These are phyloP conservation scores for Podilymbus podiceps DNA, from an alignment of 2,113 vertebrate species.

Conservation along the genomic window DNA sequence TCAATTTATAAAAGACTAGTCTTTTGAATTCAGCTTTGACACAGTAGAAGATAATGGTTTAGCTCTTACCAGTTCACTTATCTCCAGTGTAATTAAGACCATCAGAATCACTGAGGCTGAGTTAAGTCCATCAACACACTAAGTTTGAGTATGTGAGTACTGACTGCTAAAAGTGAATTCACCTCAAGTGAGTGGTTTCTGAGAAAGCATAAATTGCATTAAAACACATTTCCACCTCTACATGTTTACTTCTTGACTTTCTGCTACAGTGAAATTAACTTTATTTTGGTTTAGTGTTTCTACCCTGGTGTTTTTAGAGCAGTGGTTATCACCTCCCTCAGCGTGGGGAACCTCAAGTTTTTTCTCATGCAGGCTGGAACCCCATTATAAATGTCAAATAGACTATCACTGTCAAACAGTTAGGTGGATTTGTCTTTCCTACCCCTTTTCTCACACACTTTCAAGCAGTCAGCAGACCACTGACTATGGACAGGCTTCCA, in stretches of 20 bases:
- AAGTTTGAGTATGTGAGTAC: background rate
- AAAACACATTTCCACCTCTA: background rate
- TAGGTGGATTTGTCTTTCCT: background rate
- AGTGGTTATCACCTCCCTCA: rapidly evolving
- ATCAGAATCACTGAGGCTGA: background rate
- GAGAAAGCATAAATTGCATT: background rate
- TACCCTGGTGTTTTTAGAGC: background rate
- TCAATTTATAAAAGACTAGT: background rate
- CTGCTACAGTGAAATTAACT: background rate
- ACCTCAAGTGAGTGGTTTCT: background rate
- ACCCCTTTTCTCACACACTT: background rate
- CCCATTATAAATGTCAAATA: background rate
- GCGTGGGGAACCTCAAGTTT: background rate
- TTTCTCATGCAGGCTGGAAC: background rate
- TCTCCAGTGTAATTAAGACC: background rate
- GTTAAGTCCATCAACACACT: background rate
- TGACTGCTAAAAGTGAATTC: background rate
- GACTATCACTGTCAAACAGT: rapidly evolving
- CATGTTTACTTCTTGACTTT: background rate
- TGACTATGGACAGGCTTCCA: background rate
- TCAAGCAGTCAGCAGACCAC: background rate
- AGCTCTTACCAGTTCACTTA: background rate
- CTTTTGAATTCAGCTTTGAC: background rate
- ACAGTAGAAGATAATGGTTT: background rate
- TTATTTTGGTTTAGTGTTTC: background rate